These are phyloP conservation scores for Phyllotis vaccarum DNA, from an alignment of 2,797 vertebrate genomes.

Conservation along the genomic window DNA sequence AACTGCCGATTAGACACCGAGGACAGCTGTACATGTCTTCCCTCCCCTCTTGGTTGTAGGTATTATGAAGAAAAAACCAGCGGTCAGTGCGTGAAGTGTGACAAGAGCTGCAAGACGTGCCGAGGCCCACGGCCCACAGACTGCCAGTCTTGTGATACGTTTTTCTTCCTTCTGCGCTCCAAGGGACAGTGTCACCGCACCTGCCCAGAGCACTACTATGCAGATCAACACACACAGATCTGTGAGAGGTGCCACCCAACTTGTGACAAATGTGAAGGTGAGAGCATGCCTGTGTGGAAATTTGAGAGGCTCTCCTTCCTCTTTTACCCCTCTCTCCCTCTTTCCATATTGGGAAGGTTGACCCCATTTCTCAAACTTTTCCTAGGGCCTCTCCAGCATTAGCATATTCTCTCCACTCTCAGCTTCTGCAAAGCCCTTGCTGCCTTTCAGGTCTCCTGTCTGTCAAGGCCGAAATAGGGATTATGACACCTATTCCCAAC, in stretches of 20 bases:
- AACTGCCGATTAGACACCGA: not conserved
- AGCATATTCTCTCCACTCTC: not conserved
- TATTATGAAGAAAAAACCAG: constrained; percentile 86
- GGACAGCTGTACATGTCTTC: not conserved
- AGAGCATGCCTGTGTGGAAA: constrained; percentile 7
- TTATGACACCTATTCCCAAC: not conserved
- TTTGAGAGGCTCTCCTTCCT: not conserved
- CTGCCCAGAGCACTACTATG: constrained; percentile 91
- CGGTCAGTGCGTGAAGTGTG: constrained; percentile 91
- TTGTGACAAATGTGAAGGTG: constrained; percentile 94
- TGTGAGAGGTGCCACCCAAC: constrained; percentile 94
- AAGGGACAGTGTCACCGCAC: constrained; percentile 89
- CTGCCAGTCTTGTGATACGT: constrained; percentile 91
- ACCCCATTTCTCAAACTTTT: not conserved
- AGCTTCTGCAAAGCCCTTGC: not conserved
- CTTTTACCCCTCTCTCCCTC: not conserved
- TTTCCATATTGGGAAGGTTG: too few species aligned
- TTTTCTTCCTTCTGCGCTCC: constrained; percentile 90
- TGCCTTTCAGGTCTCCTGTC: not conserved
- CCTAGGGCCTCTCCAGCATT: not conserved
- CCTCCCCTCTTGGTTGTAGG: constrained; percentile 79
- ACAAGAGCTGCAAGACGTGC: constrained; percentile 93
- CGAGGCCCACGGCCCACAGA: constrained; percentile 82
- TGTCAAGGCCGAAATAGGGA: not conserved
- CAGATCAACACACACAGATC: constrained; percentile 83